Percentiles rank a stretch among this genome's conserved stretches.
Conservation (phyloP, 2,888 invertebrate species). For the Ganaspis brasiliensis region DNA sequence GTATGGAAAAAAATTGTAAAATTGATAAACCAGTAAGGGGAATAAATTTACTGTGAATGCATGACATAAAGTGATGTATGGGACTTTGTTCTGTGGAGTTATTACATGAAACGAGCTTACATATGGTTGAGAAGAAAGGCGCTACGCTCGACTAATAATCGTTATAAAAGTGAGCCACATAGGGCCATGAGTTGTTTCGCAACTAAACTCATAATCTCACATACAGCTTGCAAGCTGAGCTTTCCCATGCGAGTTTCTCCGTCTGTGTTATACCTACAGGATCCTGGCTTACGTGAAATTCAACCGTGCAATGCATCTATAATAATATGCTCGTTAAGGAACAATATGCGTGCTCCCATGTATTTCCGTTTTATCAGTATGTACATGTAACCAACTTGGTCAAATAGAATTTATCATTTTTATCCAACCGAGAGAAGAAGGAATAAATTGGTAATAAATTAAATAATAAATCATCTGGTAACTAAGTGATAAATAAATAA, state of each 20-base stretch:
- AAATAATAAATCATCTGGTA: too few relatives aligned
- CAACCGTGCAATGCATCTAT: constrained; percentile 68
- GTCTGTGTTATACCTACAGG: constrained; percentile 59
- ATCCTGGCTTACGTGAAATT: constrained; percentile 71
- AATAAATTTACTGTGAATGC: constrained; percentile 19
- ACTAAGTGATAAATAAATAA: too few relatives aligned
- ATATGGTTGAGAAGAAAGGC: constrained; percentile 49
- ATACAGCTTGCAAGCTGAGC: constrained; percentile 76
- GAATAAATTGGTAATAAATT: too few relatives aligned
- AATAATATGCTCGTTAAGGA: constrained; percentile 72
- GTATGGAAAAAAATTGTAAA: not conserved
- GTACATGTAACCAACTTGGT: constrained; percentile 37
- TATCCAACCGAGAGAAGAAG: too few relatives aligned
- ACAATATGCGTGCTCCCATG: constrained; percentile 46
- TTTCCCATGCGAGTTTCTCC: constrained; percentile 75
- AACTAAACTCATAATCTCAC: constrained; percentile 79
- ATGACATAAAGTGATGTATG: constrained; percentile 36
- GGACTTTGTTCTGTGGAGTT: constrained; percentile 16
- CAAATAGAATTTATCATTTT: constrained; percentile 37
- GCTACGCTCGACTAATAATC: constrained; percentile 71
- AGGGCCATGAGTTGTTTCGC: constrained; percentile 72
- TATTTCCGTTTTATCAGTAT: not conserved
- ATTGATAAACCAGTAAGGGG: not conserved
- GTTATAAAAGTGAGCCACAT: constrained; percentile 73
- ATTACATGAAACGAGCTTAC: constrained; percentile 29